A percentile compares a stretch with the other conserved stretches of the same genome.
phyloP scores from a whole-genome alignment of 2,113 vertebrate genomes.

The Anthoscopus minutus region DNA sequence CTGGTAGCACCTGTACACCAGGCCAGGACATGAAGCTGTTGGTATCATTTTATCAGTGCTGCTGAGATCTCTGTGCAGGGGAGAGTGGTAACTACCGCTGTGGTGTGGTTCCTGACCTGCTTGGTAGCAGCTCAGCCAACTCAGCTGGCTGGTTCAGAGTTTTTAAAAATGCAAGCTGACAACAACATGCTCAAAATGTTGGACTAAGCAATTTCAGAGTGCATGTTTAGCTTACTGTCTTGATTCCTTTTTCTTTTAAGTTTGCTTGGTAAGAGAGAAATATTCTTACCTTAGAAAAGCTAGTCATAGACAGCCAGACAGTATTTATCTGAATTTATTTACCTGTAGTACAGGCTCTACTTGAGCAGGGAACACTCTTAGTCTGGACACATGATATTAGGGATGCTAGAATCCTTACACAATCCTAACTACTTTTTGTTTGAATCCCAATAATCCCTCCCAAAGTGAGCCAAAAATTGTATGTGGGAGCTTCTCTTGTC shows the following conservation, averaged over 20 bases:
- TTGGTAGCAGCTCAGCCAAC: constrained; percentile 8
- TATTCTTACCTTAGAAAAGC: background rate
- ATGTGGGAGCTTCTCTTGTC: background rate
- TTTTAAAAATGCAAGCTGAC: constrained; percentile 17
- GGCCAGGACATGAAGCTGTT: background rate
- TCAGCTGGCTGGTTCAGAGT: background rate
- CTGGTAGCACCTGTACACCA: constrained; percentile 30
- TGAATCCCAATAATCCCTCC: background rate
- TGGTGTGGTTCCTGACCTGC: constrained; percentile 10
- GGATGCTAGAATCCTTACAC: background rate
- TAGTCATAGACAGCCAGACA: background rate
- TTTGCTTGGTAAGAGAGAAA: background rate
- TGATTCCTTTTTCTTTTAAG: background rate
- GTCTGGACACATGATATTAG: background rate
- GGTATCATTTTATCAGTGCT: constrained; percentile 34
- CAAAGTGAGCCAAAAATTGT: background rate
- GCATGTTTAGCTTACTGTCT: background rate
- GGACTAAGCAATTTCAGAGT: constrained; percentile 17
- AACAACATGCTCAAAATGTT: background rate
- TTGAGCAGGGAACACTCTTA: background rate
- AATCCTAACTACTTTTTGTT: background rate
- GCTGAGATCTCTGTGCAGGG: background rate
- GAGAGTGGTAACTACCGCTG: background rate
- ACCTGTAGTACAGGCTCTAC: background rate
- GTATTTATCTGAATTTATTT: background rate